Evolutionary conservation across 2,888 invertebrate genomes (phyloP).

Genomic region (Eupithecia abbreviata): DNA sequence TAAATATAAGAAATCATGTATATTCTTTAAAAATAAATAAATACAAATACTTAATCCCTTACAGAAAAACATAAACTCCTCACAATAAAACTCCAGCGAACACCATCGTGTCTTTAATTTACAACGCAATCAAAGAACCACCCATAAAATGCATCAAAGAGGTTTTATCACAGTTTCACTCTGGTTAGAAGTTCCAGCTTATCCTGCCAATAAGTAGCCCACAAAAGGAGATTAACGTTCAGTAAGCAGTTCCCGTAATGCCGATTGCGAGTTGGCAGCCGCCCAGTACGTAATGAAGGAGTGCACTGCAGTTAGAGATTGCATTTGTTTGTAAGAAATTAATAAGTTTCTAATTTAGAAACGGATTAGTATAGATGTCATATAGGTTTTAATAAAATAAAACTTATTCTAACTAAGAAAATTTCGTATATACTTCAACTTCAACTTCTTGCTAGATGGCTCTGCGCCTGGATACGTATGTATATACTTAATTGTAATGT

Average conservation of each 20-base stretch:
- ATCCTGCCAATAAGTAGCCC: constrained; percentile 36
- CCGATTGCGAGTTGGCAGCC: constrained; percentile 44
- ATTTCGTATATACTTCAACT: background rate
- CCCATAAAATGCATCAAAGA: constrained; percentile 1
- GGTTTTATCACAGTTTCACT: constrained; percentile 17
- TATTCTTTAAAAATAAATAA: no score
- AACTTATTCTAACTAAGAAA: background rate
- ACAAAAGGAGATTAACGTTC: constrained; percentile 43
- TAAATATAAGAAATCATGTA: no score
- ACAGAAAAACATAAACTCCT: background rate
- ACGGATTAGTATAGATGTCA: background rate
- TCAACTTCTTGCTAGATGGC: no score
- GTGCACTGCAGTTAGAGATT: constrained; percentile 43
- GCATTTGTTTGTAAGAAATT: constrained; percentile 31
- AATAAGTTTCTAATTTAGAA: background rate
- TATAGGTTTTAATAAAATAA: background rate
- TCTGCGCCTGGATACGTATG: no score
- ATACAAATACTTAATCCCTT: no score
- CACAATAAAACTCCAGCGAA: background rate
- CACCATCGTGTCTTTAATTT: background rate
- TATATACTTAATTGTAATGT: background rate
- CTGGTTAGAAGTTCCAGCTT: constrained; percentile 26
- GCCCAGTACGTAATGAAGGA: constrained; percentile 42
- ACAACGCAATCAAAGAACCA: background rate
- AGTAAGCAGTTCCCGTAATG: constrained; percentile 42